Evolutionary conservation across 1,140 invertebrate genomes (phyloP).

Genomic region (Drosophila carrolli): DNA sequence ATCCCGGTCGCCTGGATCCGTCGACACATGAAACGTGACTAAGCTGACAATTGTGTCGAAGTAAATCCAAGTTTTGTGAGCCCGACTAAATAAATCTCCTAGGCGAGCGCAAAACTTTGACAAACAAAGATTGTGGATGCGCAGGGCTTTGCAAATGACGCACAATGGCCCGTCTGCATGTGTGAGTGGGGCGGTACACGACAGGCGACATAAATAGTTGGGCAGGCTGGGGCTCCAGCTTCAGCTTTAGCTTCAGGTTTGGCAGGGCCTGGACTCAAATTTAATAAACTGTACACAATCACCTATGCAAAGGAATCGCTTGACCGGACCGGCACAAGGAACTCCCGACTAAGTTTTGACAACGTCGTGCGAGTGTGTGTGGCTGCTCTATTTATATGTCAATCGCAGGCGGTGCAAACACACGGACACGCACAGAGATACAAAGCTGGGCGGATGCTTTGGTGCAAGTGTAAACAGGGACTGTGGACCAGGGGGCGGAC

Average conservation of each 20-base stretch:
- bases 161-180: slow-evolving; percentile 24
- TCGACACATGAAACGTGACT: slow-evolving; percentile 77
- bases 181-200: slow-evolving; percentile 20
- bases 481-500: slow-evolving; percentile 11
- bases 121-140: slow-evolving; percentile 59
- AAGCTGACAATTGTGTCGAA: slow-evolving; percentile 83
- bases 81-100: slow-evolving; percentile 78
- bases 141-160: slow-evolving; percentile 53
- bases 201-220: slow-evolving; percentile 55
- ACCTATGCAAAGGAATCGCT: slow-evolving; percentile 55
- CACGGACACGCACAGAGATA: slow-evolving; percentile 21
- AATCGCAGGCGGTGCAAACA: slow-evolving; percentile 54
- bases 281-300: slow-evolving; percentile 55
- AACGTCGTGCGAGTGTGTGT: slow-evolving; percentile 32
- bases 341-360: slow-evolving; percentile 43
- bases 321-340: slow-evolving; percentile 20
- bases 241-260: slow-evolving; percentile 1
- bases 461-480: slow-evolving; percentile 63
- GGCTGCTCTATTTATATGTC: slow-evolving; percentile 63
- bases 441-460: slow-evolving; percentile 21
- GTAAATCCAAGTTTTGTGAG: slow-evolving; percentile 80
- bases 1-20: slow-evolving; percentile 16
- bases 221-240: background rate
- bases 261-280: slow-evolving; percentile 20
- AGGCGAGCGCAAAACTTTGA: slow-evolving; percentile 54